Percentiles rank a stretch among this genome's conserved stretches.
phyloP scores from a whole-genome alignment of 1,140 invertebrate species.

The Drosophila lacertosa region DNA sequence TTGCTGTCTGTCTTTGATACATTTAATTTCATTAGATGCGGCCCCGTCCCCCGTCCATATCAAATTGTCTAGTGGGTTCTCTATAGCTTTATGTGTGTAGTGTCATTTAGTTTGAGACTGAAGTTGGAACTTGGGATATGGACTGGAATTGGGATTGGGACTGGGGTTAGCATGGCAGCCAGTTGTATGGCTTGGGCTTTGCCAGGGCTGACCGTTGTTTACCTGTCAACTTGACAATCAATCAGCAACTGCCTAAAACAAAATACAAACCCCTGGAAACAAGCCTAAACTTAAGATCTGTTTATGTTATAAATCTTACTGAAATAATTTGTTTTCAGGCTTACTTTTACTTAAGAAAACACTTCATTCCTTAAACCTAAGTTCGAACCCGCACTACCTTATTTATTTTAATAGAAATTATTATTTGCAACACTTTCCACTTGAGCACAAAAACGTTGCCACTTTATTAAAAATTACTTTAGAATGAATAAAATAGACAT shows the following conservation, averaged over 20 bases:
- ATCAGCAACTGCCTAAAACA: not conserved
- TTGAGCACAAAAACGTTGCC: not conserved
- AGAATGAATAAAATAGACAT: not conserved
- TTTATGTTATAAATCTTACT: too few species aligned
- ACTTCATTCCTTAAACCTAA: too few species aligned
- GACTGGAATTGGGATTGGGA: not conserved
- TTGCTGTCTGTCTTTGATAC: constrained; percentile 49
- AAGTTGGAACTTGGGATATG: not conserved
- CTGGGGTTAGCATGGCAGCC: not conserved
- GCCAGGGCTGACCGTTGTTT: not conserved
- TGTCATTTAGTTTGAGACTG: constrained; percentile 13
- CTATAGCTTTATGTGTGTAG: constrained; percentile 9
- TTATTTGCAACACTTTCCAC: not conserved
- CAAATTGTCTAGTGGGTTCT: constrained; percentile 11
- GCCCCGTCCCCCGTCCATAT: constrained; percentile 2
- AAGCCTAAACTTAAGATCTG: not conserved
- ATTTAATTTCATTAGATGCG: constrained; percentile 60
- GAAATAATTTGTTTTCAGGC: too few species aligned
- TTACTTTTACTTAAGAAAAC: too few species aligned
- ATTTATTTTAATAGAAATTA: not conserved
- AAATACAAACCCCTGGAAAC: not conserved
- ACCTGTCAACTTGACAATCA: not conserved
- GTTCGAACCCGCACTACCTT: too few species aligned
- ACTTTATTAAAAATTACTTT: not conserved
- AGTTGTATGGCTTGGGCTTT: constrained; percentile 1